A percentile compares a stretch with the other conserved stretches of the same genome.
These are phyloP conservation scores for Schizopygopsis pylzovi DNA, from an alignment of 2,797 vertebrate genomes.

Conservation along the genomic window DNA sequence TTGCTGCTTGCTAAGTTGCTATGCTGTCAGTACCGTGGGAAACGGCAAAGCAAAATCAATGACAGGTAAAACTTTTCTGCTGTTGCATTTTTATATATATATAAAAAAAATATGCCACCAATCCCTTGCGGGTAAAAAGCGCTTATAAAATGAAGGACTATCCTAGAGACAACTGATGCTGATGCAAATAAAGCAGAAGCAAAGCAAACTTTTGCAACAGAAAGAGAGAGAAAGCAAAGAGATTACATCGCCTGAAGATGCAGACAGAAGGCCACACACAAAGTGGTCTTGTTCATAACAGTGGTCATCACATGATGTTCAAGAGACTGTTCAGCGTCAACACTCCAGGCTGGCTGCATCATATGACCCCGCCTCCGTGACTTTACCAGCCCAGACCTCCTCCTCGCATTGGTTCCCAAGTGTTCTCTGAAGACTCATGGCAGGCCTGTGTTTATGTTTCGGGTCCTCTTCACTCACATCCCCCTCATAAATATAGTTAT, in stretches of 20 bases:
- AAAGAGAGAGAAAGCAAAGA: constrained; percentile 10
- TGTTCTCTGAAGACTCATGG: constrained; percentile 43
- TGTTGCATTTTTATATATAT: background rate
- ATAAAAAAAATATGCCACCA: no score
- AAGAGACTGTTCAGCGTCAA: constrained; percentile 77
- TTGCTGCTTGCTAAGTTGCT: background rate
- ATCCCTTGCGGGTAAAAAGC: background rate
- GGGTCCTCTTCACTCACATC: constrained; percentile 52
- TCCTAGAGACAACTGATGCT: background rate
- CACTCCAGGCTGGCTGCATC: constrained; percentile 75
- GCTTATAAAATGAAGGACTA: constrained; percentile 18
- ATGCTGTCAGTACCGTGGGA: background rate
- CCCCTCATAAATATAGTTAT: constrained; percentile 52
- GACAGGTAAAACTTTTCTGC: background rate
- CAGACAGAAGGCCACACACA: constrained; percentile 64
- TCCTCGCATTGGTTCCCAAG: constrained; percentile 29
- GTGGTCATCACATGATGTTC: constrained; percentile 81
- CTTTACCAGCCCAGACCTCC: constrained; percentile 55
- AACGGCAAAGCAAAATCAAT: background rate
- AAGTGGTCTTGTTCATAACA: constrained; percentile 72
- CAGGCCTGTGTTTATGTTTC: constrained; percentile 55
- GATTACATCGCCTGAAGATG: constrained; percentile 40
- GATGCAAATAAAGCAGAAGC: background rate
- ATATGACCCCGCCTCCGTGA: constrained; percentile 74
- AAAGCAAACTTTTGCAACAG: constrained; percentile 7